A percentile compares a stretch with the other conserved stretches of the same genome.
Conservation (phyloP, 2,113 vertebrate genomes). For the Pyrgilauda ruficollis region DNA sequence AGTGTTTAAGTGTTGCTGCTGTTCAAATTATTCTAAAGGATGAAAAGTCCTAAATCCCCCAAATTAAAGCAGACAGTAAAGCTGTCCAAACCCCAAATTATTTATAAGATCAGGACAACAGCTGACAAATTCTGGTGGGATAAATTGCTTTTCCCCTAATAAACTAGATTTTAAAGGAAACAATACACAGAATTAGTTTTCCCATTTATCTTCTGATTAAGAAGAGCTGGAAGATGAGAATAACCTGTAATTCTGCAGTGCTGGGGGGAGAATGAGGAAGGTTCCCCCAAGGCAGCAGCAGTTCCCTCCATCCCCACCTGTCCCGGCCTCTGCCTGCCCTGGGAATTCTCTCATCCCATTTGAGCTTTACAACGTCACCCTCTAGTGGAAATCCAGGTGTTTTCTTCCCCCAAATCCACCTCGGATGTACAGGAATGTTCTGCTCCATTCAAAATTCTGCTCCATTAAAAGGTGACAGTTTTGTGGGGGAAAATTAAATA, state of each 20-base stretch:
- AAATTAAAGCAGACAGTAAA: background rate
- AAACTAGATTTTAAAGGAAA: background rate
- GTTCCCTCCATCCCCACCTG: background rate
- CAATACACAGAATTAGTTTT: background rate
- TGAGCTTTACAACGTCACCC: constrained; percentile 65
- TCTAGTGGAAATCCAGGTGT: constrained; percentile 56
- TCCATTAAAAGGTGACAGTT: background rate
- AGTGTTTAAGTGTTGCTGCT: background rate
- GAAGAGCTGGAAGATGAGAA: background rate
- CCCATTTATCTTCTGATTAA: background rate
- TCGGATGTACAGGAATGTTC: background rate
- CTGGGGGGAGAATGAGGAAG: background rate
- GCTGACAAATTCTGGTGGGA: background rate
- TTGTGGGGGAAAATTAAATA: background rate
- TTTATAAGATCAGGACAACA: background rate
- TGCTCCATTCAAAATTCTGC: accelerated
- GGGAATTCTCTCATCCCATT: background rate
- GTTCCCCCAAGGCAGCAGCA: background rate
- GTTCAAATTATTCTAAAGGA: background rate
- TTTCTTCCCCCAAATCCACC: background rate
- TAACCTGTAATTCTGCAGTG: background rate
- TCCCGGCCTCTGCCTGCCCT: background rate
- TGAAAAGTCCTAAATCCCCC: background rate
- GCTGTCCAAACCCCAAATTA: background rate
- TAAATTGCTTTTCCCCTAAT: background rate